These are phyloP conservation scores for Phaedon cochleariae DNA, from an alignment of 2,888 invertebrate species.

Conservation along the genomic window DNA sequence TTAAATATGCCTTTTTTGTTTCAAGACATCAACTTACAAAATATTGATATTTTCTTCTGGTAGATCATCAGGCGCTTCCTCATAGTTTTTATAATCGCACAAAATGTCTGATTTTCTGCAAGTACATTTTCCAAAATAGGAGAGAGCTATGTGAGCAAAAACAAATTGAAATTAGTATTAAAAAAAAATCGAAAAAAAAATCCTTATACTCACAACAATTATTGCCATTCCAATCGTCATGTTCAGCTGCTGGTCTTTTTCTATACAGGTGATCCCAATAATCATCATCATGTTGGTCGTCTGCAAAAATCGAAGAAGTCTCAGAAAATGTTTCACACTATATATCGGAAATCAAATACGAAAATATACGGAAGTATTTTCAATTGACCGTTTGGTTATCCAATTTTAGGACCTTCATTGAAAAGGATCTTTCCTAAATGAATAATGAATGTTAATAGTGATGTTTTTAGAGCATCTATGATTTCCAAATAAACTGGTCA, in stretches of 20 bases:
- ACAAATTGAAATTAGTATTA: background rate
- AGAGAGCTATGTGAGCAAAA: conserved; percentile 46
- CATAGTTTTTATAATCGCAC: conserved; percentile 60
- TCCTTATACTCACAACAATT: conserved; percentile 59
- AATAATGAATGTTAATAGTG: too few relatives aligned
- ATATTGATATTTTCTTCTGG: conserved; percentile 57
- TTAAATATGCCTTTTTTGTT: too few relatives aligned
- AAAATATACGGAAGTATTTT: too few relatives aligned
- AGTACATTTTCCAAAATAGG: conserved; percentile 58
- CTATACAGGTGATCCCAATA: conserved; percentile 64
- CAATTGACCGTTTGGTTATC: too few relatives aligned
- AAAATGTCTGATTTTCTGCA: conserved; percentile 61
- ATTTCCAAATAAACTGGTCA: too few relatives aligned
- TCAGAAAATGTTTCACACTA: too few relatives aligned
- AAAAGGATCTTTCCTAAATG: too few relatives aligned
- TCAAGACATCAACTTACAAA: conserved; percentile 57
- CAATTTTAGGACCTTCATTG: too few relatives aligned
- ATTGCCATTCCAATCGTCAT: conserved; percentile 58
- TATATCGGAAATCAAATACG: too few relatives aligned
- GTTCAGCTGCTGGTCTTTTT: conserved; percentile 63
- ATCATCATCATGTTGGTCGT: conserved; percentile 54
- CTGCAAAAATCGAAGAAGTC: too few relatives aligned
- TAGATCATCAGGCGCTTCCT: conserved; percentile 56
- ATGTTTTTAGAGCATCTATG: too few relatives aligned
- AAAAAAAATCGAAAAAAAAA: background rate